Evolutionary conservation across 2,888 invertebrate genomes (phyloP).

Genomic region (Meghimatium bilineatum): DNA sequence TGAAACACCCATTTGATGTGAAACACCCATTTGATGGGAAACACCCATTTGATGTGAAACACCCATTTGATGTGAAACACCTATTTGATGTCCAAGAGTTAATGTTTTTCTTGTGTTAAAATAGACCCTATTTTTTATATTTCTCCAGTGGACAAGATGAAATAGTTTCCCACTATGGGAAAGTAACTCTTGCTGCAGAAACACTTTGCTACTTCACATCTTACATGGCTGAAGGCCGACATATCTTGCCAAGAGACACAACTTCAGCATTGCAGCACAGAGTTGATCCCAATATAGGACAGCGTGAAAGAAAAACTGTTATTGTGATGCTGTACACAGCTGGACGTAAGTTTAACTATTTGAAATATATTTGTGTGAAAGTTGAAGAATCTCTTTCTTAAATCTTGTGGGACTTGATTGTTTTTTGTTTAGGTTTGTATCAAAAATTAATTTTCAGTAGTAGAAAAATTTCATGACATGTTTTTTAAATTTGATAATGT

Average conservation of each 20-base stretch:
- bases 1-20: no score
- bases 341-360: conserved; percentile 52
- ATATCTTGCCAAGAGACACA: conserved; percentile 65
- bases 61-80: no score
- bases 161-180: conserved; percentile 51
- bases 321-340: conserved; percentile 72
- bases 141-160: conserved; percentile 63
- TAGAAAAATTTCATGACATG: no score
- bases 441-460: no score
- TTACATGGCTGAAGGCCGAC: conserved; percentile 58
- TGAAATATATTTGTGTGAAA: background rate
- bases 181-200: conserved; percentile 57
- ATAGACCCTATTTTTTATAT: background rate
- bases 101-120: background rate
- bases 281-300: conserved; percentile 70
- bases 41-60: no score
- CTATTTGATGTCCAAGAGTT: background rate
- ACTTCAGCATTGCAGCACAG: conserved; percentile 66
- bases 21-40: no score
- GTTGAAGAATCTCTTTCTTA: background rate
- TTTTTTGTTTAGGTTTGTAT: no score
- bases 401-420: no score
- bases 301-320: conserved; percentile 67
- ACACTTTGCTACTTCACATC: conserved; percentile 67
- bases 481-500: no score